Percentiles rank a stretch among this genome's conserved stretches.
Conservation (phyloP, 2,797 vertebrate species). For the Meriones psammophilus region DNA sequence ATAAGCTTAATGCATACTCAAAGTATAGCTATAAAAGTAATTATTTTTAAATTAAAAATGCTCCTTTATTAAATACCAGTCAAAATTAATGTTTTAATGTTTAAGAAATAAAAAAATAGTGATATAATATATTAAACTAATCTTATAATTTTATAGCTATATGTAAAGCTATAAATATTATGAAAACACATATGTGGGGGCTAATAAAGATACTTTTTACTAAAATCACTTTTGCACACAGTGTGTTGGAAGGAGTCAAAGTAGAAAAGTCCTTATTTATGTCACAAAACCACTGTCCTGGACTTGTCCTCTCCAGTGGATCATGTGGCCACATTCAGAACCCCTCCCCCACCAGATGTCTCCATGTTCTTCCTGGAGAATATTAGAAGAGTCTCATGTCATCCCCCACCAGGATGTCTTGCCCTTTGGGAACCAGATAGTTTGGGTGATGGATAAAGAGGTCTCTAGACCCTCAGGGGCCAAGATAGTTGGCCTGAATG, state of each 20-base stretch:
- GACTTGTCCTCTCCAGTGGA: not conserved
- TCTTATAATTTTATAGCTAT: not conserved
- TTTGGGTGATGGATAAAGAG: not conserved
- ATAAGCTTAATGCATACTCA: not conserved
- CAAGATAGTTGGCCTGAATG: not conserved
- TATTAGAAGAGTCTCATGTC: no score
- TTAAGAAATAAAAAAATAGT: not conserved
- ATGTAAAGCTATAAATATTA: not conserved
- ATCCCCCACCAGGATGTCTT: not conserved
- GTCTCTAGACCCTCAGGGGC: not conserved
- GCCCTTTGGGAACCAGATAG: not conserved
- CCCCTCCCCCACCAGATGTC: not conserved
- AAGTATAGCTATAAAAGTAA: not conserved
- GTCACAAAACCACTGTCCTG: not conserved
- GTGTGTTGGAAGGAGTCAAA: not conserved
- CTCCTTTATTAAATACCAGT: not conserved
- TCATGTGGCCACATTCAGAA: not conserved
- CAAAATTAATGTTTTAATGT: not conserved
- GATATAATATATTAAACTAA: not conserved
- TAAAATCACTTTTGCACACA: not conserved
- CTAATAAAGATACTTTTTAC: not conserved
- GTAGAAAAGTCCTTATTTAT: not conserved
- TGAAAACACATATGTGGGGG: not conserved
- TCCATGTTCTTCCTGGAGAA: not conserved
- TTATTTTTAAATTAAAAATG: slow-evolving; percentile 4